Percentiles rank a stretch among this genome's conserved stretches.
Evolutionary conservation across 2,113 vertebrate species (phyloP).

Genomic region (Porphyrio hochstetteri): DNA sequence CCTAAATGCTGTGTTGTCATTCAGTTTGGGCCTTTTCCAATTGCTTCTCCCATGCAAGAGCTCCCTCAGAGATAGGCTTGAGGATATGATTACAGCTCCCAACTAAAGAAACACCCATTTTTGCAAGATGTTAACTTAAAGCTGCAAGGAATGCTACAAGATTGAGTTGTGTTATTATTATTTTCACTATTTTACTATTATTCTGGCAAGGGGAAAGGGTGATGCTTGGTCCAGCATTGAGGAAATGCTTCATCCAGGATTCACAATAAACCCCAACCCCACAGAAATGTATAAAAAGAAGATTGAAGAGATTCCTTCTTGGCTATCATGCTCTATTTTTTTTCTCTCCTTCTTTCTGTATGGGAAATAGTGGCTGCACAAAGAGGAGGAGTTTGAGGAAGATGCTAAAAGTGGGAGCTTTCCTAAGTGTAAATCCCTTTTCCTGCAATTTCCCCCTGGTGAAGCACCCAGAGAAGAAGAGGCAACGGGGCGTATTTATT

Average conservation of each 20-base stretch:
- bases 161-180: neutral
- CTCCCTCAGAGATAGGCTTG: neutral
- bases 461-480: too few species aligned
- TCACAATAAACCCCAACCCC: too few species aligned
- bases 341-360: neutral
- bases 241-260: neutral
- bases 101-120: neutral
- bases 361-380: neutral
- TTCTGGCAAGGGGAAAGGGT: neutral
- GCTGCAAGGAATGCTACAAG: neutral
- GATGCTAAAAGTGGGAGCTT: neutral
- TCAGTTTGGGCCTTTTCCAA: neutral
- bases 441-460: fast-evolving
- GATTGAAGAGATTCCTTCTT: neutral
- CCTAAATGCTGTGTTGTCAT: neutral
- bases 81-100: neutral
- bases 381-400: neutral
- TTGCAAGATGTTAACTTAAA: neutral
- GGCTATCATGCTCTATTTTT: neutral
- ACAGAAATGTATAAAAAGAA: neutral
- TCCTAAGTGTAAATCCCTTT: fast-evolving
- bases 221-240: neutral
- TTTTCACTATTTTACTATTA: neutral
- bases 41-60: neutral
- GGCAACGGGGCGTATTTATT: fast-evolving